Conservation (phyloP, 1,140 invertebrate species). For the Apis dorsata region DNA sequence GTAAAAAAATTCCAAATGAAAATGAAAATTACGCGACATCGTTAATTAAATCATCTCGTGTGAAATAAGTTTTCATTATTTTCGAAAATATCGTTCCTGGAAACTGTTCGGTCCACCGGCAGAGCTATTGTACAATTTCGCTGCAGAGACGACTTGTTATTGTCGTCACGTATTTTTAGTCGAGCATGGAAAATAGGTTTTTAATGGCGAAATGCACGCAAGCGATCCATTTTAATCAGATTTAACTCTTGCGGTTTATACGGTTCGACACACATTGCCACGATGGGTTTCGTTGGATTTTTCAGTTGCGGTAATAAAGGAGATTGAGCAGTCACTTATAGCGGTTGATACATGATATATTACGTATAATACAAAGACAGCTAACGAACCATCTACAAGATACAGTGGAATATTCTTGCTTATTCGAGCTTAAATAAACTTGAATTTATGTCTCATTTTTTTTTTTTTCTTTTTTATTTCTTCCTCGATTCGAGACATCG, state of each 20-base stretch:
- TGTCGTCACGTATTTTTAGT: constrained; percentile 14
- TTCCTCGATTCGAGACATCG: too few relatives aligned
- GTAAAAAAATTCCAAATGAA: background rate
- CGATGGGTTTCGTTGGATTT: too few relatives aligned
- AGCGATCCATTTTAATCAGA: constrained; percentile 22
- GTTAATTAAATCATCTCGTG: background rate
- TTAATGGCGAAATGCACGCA: constrained; percentile 12
- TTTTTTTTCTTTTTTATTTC: too few relatives aligned
- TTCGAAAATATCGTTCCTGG: background rate
- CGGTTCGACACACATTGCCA: background rate
- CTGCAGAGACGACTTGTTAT: background rate
- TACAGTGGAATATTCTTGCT: too few relatives aligned
- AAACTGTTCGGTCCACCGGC: background rate
- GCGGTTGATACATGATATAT: too few relatives aligned
- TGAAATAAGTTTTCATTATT: constrained; percentile 10
- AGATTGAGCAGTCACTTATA: too few relatives aligned
- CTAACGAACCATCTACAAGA: too few relatives aligned
- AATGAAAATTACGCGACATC: background rate
- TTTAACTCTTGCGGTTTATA: too few relatives aligned
- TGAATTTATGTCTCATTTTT: too few relatives aligned
- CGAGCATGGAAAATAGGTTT: constrained; percentile 16
- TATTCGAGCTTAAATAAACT: too few relatives aligned
- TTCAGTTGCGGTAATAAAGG: too few relatives aligned
- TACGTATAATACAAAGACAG: too few relatives aligned
- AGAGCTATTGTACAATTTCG: background rate